Evolutionary conservation across 2,888 invertebrate species (phyloP), one percentile per base, ranked within the genome.

Genomic region (Odontomyia ornata): DNA sequence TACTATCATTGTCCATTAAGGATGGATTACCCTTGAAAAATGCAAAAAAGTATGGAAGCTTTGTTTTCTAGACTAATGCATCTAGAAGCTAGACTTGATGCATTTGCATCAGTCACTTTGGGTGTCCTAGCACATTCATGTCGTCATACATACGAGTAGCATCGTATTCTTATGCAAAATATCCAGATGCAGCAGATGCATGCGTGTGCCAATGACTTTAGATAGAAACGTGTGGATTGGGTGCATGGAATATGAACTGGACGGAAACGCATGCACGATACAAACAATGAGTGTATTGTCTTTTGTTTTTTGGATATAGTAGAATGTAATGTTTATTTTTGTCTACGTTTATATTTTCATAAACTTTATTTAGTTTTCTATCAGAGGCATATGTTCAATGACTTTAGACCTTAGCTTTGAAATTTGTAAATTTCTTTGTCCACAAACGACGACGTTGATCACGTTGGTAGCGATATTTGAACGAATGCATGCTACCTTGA

Each of bases 251-350:
- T 9, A n/a, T n/a, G n/a, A n/a, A n/a, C n/a, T n/a, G 3, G 23
- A 60, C 23, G 57, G 57, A 60, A 60, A 60, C 57, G 57, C 57
- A 60, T 60, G 36, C 36, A 36, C 13, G 25, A 7, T 23, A n/a
- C 57, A 60, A 60, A 60, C 57, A 60, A 60, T 60, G 57, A 25
- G 21, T 7, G 57, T 18, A 60, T 60, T 60, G 57, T 60, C 52
- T 52, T 43, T 13, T 52, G 52, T 52, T 52, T 52, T 52, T 52
- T 18, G 52, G 52, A 52, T 52, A 43, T 43, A n/a, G n/a, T n/a
- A 36, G 9, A 36, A 36, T 36, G 3, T 36, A 36, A 36, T 36
- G 36, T 52, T 52, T 52, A 52, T 52, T 52, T 52, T 52, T 13
- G 18, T 52, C 15, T 52, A 18, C 15, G 18, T 18, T 52, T n/a